Base-by-base conservation (phyloP, 2,113 vertebrate species). In the Bostrychus sinensis region DNA sequence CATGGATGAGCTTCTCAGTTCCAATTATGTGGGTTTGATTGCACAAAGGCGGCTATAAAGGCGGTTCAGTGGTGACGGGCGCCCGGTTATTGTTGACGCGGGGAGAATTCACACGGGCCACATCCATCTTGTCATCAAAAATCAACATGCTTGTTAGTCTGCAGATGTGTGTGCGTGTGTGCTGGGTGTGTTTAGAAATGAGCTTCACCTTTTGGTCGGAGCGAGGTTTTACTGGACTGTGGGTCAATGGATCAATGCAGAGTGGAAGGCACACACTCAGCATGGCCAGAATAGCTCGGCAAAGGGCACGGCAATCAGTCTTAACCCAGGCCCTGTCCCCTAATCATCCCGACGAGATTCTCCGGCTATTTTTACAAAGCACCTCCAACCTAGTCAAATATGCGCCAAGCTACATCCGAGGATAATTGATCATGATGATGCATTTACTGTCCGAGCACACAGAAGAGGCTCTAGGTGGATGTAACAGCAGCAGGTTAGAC, bases 241-340 rank as follows among this genome's bases (percentile, higher is more conserved):
- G 70, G 83, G 82, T 88, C 86, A 80, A 90, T 87, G 65, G 77
- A 87, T 90, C 86, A 76, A 90, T 88, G 80, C 39, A 65, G 80
- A 83, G 83, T 85, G 83, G 80, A 87, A 88, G 83, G 76, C 77
- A 86, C 80, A 71, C 85, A 85, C 85, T 88, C 88, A 85, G 88
- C 86, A 86, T 63, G 82, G 86, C 75, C 70, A 83, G 80, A 86
- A 90, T 88, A 86, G 78, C 86, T 77, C 51, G 58, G 79, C 58
- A 87, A 90, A 88, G 86, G 83, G 83, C 86, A 85, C 72, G 9
- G 82, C 83, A 79, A 87, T 87, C 88, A 85, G 85, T 90, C 83
- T 87, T 59, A 63, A 74, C 62, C 48, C 46, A 3, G 56, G 66
- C 63, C n/a, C 63, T 56, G 84, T 86, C 81, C 67, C 80, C 75